Percentiles rank a stretch among this genome's conserved stretches.
phyloP scores from a whole-genome alignment of 92 coral and sea anemone species.

The Palythoa heliodiscus region DNA sequence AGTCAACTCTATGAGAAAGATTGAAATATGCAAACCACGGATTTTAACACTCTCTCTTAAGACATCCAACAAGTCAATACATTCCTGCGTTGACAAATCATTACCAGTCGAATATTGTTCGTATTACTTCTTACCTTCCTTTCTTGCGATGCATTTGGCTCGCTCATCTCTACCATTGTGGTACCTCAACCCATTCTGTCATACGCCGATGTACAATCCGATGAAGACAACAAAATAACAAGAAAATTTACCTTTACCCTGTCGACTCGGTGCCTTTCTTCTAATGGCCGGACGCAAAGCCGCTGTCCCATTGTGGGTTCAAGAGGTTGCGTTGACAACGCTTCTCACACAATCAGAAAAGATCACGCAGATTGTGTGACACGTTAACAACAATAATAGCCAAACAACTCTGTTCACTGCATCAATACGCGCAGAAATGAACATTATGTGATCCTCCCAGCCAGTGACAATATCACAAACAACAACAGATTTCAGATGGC shows the following conservation, averaged over 20 bases:
- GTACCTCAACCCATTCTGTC: constrained; percentile 29
- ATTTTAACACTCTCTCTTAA: background rate
- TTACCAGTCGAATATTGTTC: background rate
- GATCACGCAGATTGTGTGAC: background rate
- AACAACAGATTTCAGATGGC: no score
- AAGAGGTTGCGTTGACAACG: constrained; percentile 1
- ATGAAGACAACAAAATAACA: background rate
- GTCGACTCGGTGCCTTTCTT: background rate
- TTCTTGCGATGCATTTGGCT: constrained; percentile 29
- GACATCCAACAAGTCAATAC: background rate
- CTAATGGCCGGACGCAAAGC: background rate
- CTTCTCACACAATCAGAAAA: background rate
- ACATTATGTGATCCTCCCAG: no score
- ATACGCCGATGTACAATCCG: background rate
- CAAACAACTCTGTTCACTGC: background rate
- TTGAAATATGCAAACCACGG: background rate
- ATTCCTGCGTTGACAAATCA: constrained; percentile 40
- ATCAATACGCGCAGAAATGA: no score
- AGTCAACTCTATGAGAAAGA: background rate
- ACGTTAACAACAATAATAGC: background rate
- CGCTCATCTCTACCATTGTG: constrained; percentile 47
- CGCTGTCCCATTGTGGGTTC: constrained; percentile 3
- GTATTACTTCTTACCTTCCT: constrained; percentile 2
- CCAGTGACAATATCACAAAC: no score
- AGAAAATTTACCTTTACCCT: background rate